A percentile compares a stretch with the other conserved stretches of the same genome.
These are phyloP conservation scores for Drosophila athabasca DNA, from an alignment of 1,140 invertebrate genomes.

Conservation along the genomic window DNA sequence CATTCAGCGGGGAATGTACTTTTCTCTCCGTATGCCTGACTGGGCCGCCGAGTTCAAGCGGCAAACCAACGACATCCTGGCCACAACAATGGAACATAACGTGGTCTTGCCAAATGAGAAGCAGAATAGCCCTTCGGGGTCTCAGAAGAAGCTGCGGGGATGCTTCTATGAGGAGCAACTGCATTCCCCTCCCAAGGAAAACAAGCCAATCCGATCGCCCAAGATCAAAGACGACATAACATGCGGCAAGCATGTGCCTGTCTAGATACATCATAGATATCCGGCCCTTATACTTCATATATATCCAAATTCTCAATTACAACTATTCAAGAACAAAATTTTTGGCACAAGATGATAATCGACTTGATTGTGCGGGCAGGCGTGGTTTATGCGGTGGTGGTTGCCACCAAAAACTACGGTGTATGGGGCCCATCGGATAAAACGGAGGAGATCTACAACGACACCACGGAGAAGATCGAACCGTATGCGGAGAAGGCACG, in stretches of 20 bases:
- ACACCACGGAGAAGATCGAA: not conserved
- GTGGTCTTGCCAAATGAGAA: not conserved
- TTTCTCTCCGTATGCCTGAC: slow-evolving; percentile 50
- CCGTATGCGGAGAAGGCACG: slow-evolving; percentile 37
- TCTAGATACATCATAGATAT: slow-evolving; percentile 7
- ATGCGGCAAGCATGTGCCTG: slow-evolving; percentile 45
- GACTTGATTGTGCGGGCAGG: slow-evolving; percentile 51
- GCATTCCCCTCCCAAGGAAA: not conserved
- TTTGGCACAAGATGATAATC: slow-evolving; percentile 41
- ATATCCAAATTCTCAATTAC: slow-evolving; percentile 26
- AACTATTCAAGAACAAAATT: not conserved
- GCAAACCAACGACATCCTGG: slow-evolving; percentile 33
- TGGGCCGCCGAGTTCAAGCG: slow-evolving; percentile 45
- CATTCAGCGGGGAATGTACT: slow-evolving; percentile 42
- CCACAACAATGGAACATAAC: not conserved
- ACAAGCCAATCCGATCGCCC: slow-evolving; percentile 15
- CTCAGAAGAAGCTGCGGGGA: not conserved
- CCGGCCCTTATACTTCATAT: not conserved
- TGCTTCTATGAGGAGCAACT: slow-evolving; percentile 16
- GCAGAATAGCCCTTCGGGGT: too few relatives aligned
- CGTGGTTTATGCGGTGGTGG: slow-evolving; percentile 45
- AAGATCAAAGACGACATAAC: slow-evolving; percentile 71
- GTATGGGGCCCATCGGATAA: slow-evolving; percentile 55
- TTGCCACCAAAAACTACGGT: slow-evolving; percentile 38
- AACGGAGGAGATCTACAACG: slow-evolving; percentile 39